phyloP scores from a whole-genome alignment of 1,140 invertebrate genomes.

The Leptonema lineaticorne region DNA sequence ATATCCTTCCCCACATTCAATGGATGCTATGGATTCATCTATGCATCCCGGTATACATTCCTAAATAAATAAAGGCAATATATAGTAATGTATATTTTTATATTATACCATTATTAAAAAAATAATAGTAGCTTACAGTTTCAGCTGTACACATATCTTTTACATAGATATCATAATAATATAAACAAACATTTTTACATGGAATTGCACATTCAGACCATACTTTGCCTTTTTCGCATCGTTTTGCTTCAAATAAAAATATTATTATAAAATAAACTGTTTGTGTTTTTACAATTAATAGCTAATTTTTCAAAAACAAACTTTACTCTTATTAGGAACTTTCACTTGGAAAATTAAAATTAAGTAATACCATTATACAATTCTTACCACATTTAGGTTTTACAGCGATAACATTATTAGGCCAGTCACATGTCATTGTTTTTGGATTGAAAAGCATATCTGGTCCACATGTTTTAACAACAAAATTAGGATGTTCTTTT shows the following conservation, averaged over 20 bases:
- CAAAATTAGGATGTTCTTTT: constrained; percentile 44
- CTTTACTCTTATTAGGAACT: too few species aligned
- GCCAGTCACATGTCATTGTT: constrained; percentile 63
- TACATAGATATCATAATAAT: constrained; percentile 14
- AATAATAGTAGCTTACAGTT: constrained; percentile 12
- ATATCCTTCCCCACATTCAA: constrained; percentile 25
- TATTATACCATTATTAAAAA: constrained; percentile 19
- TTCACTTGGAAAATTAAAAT: too few species aligned
- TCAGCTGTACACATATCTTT: background rate
- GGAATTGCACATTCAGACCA: constrained; percentile 61
- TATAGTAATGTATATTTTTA: constrained; percentile 11
- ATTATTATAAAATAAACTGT: background rate
- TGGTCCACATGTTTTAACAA: constrained; percentile 61
- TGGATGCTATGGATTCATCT: constrained; percentile 17
- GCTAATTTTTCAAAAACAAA: too few species aligned
- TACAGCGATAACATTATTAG: constrained; percentile 59
- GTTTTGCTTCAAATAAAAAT: background rate
- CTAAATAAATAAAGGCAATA: constrained; percentile 5
- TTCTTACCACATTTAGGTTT: constrained; percentile 65
- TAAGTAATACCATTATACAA: too few species aligned
- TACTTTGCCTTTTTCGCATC: constrained; percentile 26
- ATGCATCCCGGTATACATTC: constrained; percentile 36
- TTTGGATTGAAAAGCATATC: constrained; percentile 64
- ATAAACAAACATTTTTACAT: constrained; percentile 58
- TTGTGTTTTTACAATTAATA: too few species aligned